These are phyloP conservation scores for Eulithis prunata DNA, from an alignment of 2,888 invertebrate genomes.

Conservation along the genomic window DNA sequence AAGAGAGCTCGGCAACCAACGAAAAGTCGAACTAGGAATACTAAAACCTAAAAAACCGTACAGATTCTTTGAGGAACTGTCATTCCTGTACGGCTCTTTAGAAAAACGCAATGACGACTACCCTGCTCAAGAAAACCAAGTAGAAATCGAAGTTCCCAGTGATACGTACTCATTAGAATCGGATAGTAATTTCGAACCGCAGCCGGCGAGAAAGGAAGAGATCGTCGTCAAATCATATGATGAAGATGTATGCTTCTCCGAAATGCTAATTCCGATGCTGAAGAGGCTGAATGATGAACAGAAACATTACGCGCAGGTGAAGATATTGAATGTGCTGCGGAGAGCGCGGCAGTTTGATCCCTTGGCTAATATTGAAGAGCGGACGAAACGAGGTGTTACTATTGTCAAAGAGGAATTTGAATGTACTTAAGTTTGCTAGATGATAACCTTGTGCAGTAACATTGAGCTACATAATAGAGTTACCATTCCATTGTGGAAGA, in stretches of 20 bases:
- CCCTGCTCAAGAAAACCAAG: background rate
- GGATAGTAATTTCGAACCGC: slow-evolving; percentile 2
- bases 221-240: slow-evolving; percentile 19
- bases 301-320: slow-evolving; percentile 32
- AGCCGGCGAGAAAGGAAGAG: background rate
- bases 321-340: slow-evolving; percentile 24
- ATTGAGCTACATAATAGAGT: no score
- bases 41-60: slow-evolving; percentile 21
- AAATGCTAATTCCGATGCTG: slow-evolving; percentile 34
- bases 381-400: background rate
- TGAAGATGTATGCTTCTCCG: slow-evolving; percentile 32
- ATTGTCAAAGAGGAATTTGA: slow-evolving; percentile 20
- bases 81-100: slow-evolving; percentile 17
- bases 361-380: background rate
- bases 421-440: no score
- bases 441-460: no score
- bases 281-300: slow-evolving; percentile 35
- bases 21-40: slow-evolving; percentile 12
- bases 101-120: slow-evolving; percentile 12
- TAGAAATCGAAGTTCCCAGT: slow-evolving; percentile 17
- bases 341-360: slow-evolving; percentile 26
- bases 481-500: no score
- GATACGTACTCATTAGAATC: slow-evolving; percentile 24
- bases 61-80: slow-evolving; percentile 19
- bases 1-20: slow-evolving; percentile 10